Conservation (phyloP, 1,140 invertebrate species). For the Pseudomyrmex pallidus region DNA sequence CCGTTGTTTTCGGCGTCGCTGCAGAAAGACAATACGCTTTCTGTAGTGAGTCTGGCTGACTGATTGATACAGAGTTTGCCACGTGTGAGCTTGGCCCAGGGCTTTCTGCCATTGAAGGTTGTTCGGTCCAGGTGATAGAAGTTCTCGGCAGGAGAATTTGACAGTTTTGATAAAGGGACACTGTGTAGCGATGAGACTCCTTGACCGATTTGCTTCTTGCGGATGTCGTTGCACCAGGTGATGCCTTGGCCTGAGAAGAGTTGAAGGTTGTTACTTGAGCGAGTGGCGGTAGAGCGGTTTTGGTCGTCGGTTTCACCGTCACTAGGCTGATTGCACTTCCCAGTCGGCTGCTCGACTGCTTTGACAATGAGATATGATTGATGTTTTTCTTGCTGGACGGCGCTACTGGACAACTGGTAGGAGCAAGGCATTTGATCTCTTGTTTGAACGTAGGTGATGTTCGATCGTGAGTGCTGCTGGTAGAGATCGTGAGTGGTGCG, state of each 20-base stretch:
- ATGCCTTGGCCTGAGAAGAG: constrained; percentile 53
- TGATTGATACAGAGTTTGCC: constrained; percentile 66
- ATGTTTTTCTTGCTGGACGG: constrained; percentile 66
- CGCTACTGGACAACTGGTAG: constrained; percentile 67
- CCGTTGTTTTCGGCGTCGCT: constrained; percentile 51
- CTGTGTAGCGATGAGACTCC: constrained; percentile 69
- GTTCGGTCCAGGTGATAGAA: constrained; percentile 67
- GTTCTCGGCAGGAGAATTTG: constrained; percentile 54
- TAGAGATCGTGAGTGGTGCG: constrained; percentile 70
- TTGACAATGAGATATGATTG: constrained; percentile 80
- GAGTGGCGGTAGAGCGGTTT: constrained; percentile 11
- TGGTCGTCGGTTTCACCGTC: constrained; percentile 53
- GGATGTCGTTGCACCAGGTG: constrained; percentile 57
- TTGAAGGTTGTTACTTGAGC: constrained; percentile 67
- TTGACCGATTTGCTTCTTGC: constrained; percentile 69
- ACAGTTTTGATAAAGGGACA: constrained; percentile 64
- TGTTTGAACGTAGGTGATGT: constrained; percentile 70
- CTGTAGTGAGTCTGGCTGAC: constrained; percentile 56
- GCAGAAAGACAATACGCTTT: constrained; percentile 64
- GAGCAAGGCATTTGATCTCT: constrained; percentile 65
- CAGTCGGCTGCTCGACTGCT: constrained; percentile 70
- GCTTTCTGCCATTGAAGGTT: constrained; percentile 63
- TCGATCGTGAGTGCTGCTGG: constrained; percentile 69
- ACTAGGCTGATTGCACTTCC: constrained; percentile 59
- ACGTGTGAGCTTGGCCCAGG: constrained; percentile 53